Conservation (phyloP, 2,797 vertebrate genomes). For the Clarias laeviceps region DNA sequence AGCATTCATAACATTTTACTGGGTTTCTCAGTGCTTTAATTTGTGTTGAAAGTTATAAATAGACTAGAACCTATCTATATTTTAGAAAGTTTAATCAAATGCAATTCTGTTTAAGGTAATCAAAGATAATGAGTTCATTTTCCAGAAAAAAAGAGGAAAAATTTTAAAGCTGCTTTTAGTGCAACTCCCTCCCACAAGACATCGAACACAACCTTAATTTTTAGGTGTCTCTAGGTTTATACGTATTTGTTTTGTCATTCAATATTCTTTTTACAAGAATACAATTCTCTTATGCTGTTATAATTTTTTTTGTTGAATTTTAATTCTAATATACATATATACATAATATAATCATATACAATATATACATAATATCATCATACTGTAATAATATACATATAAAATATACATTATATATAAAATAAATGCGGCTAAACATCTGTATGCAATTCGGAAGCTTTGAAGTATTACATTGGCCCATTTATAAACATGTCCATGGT, state of each 20-base stretch:
- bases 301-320: not conserved
- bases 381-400: no score
- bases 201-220: not conserved
- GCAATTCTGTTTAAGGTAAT: not conserved
- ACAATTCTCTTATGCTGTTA: not conserved
- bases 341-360: no score
- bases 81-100: not conserved
- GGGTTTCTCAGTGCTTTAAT: not conserved
- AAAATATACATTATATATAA: no score
- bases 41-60: not conserved
- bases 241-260: not conserved
- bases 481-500: not conserved
- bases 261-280: not conserved
- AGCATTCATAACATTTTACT: not conserved
- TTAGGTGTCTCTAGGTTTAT: not conserved
- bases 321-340: not conserved
- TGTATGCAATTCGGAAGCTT: not conserved
- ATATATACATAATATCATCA: no score
- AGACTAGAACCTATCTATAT: not conserved
- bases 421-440: not conserved
- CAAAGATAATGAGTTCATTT: not conserved
- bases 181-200: not conserved
- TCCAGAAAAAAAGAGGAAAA: not conserved
- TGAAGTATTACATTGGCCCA: not conserved
- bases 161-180: slow-evolving; percentile 2